Percentiles rank a stretch among this genome's conserved stretches.
phyloP scores from a whole-genome alignment of 2,888 invertebrate species.

The Keiferia lycopersicella region DNA sequence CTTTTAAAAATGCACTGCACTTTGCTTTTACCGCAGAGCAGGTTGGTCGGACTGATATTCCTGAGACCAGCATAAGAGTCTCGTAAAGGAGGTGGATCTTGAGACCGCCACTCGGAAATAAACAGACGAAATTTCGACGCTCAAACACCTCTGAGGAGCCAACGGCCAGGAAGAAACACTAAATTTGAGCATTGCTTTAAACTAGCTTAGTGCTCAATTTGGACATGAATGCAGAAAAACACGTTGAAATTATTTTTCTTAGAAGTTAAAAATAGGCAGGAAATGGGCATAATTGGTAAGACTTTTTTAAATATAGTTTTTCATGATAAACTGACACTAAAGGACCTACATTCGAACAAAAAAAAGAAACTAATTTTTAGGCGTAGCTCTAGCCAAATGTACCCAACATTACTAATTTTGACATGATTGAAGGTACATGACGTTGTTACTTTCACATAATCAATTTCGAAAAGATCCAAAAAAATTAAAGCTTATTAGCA shows the following conservation, averaged over 20 bases:
- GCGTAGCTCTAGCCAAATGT: no score
- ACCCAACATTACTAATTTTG: no score
- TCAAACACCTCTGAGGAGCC: conserved; percentile 39
- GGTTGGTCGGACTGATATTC: conserved; percentile 73
- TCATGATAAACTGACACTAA: no score
- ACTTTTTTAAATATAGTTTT: no score
- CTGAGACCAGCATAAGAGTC: conserved; percentile 62
- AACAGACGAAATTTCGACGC: conserved; percentile 37
- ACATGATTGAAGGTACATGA: no score
- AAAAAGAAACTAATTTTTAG: no score
- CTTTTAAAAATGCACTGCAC: conserved; percentile 81
- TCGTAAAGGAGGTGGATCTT: conserved; percentile 70
- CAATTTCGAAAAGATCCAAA: no score
- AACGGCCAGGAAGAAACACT: conserved; percentile 42
- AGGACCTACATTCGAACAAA: no score
- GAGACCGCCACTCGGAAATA: conserved; percentile 53
- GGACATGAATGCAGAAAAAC: not conserved
- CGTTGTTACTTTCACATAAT: no score
- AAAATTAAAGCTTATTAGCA: no score
- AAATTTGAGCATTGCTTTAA: conserved; percentile 36
- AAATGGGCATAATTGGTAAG: no score
- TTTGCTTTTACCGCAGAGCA: conserved; percentile 71
- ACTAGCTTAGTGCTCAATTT: conserved; percentile 17
- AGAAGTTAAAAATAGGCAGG: no score
- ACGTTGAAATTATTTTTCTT: not conserved